phyloP scores from a whole-genome alignment of 1,140 invertebrate species.

The Leptestheria dahalacensis region DNA sequence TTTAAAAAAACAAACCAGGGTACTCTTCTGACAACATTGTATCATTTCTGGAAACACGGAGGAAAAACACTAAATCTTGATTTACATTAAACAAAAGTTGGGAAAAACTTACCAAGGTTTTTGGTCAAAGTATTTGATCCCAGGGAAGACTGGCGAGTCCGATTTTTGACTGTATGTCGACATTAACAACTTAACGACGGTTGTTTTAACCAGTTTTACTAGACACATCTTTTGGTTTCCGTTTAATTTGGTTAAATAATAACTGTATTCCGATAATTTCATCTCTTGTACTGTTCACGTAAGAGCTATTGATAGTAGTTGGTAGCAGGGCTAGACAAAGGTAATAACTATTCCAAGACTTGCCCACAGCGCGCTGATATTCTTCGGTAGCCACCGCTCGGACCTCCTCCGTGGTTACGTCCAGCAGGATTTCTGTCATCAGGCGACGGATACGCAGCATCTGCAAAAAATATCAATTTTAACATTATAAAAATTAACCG shows the following conservation, averaged over 20 bases:
- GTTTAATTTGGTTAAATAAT: too few species aligned
- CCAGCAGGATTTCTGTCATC: conserved; percentile 79
- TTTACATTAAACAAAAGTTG: not conserved
- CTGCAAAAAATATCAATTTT: conserved; percentile 34
- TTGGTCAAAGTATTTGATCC: not conserved
- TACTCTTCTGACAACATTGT: not conserved
- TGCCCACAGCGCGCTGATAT: conserved; percentile 25
- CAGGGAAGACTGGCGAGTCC: not conserved
- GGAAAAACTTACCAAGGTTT: not conserved
- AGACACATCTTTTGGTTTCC: too few species aligned
- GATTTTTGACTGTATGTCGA: not conserved
- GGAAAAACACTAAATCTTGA: not conserved
- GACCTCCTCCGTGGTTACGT: conserved; percentile 84
- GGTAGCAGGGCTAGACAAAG: not conserved
- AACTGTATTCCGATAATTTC: too few species aligned
- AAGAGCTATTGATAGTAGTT: too few species aligned
- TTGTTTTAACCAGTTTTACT: not conserved
- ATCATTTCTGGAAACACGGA: too few species aligned
- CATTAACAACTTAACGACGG: not conserved
- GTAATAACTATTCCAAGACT: not conserved
- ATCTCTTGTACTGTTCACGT: too few species aligned
- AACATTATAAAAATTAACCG: conserved; percentile 6
- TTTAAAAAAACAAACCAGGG: not conserved
- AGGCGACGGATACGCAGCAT: conserved; percentile 72
- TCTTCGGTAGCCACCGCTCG: conserved; percentile 59